A percentile compares a stretch with the other conserved stretches of the same genome.
phyloP scores from a whole-genome alignment of 2,113 vertebrate species.

The Tylochromis polylepis region DNA sequence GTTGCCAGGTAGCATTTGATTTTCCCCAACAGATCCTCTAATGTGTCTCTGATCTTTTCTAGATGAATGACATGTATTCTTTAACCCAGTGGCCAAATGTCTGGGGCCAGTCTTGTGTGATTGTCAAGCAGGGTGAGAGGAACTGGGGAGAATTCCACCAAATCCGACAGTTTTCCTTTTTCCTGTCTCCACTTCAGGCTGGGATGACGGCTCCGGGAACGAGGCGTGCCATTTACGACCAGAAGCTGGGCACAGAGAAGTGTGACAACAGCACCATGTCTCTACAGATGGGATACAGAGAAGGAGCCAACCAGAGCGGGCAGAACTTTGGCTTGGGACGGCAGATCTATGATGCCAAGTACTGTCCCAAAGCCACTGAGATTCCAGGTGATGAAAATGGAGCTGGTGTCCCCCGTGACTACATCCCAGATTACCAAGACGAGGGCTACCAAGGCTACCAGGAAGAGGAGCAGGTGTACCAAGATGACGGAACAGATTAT shows the following conservation, averaged over 20 bases:
- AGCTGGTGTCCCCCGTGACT: constrained; percentile 8
- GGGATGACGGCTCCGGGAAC: constrained; percentile 94
- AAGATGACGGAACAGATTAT: constrained; percentile 51
- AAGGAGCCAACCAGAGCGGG: constrained; percentile 88
- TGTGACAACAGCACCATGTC: constrained; percentile 94
- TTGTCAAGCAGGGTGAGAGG: not conserved
- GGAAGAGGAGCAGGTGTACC: constrained; percentile 67
- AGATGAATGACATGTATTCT: not conserved
- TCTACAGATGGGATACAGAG: constrained; percentile 90
- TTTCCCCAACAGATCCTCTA: not conserved
- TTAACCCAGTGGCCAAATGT: not conserved
- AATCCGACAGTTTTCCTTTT: not conserved
- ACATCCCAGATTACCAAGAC: constrained; percentile 67
- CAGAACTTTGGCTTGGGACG: constrained; percentile 90
- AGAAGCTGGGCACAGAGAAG: constrained; percentile 85
- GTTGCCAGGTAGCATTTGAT: not conserved
- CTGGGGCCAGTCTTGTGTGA: not conserved
- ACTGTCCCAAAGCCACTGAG: constrained; percentile 79
- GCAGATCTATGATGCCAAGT: constrained; percentile 94
- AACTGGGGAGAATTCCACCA: no score
- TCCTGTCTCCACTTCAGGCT: constrained; percentile 67
- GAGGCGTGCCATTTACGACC: constrained; percentile 88
- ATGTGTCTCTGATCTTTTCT: not conserved
- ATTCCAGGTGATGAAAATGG: constrained; percentile 48
- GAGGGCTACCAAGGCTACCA: constrained; percentile 76